These are phyloP conservation scores for Catocala nupta DNA, from an alignment of 2,888 invertebrate genomes.

Conservation along the genomic window DNA sequence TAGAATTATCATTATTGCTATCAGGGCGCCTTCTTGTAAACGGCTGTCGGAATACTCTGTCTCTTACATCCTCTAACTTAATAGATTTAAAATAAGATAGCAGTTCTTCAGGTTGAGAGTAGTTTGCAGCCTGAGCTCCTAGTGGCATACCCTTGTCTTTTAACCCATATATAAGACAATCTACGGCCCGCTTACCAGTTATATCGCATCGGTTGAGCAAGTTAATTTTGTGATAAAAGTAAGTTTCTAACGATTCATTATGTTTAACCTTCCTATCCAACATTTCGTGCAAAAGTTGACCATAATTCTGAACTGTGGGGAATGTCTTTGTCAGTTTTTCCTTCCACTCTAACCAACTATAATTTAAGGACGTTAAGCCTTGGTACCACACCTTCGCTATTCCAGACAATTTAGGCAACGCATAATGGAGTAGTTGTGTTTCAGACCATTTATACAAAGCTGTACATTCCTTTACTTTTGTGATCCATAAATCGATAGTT, in stretches of 20 bases:
- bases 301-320: slow-evolving; percentile 4
- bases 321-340: neutral
- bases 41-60: neutral
- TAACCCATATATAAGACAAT: slow-evolving; percentile 4
- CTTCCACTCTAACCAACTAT: slow-evolving; percentile 6
- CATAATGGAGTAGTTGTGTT: neutral
- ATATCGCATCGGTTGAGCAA: slow-evolving; percentile 1
- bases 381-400: slow-evolving; percentile 12
- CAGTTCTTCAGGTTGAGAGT: neutral
- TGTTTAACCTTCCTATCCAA: neutral
- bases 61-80: neutral
- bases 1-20: neutral
- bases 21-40: too few species aligned
- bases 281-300: neutral
- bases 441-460: slow-evolving; percentile 1
- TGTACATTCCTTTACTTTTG: slow-evolving; percentile 7
- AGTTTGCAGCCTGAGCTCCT: slow-evolving; percentile 2
- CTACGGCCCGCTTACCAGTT: neutral
- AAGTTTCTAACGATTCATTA: slow-evolving; percentile 2
- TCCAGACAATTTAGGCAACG: neutral
- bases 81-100: slow-evolving; percentile 6
- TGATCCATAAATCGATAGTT: neutral
- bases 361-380: neutral
- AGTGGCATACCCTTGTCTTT: neutral
- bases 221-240: slow-evolving; percentile 1